Conservation (phyloP, 92 coral and sea anemone species). For the Palythoa heliodiscus region DNA sequence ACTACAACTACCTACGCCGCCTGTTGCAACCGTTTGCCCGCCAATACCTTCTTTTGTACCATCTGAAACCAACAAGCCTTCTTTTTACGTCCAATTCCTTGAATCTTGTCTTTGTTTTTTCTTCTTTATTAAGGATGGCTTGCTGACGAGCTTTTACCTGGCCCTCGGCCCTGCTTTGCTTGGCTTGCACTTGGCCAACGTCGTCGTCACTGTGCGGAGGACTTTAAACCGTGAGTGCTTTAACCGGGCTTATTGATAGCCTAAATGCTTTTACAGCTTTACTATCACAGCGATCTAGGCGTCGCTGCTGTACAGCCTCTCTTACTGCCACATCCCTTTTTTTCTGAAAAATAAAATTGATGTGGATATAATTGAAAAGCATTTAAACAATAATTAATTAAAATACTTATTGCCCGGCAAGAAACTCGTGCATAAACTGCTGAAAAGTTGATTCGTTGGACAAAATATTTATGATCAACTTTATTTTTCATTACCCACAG, state of each 20-base stretch:
- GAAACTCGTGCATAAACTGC: background rate
- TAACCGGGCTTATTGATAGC: background rate
- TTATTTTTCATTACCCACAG: background rate
- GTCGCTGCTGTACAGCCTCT: slow-evolving; percentile 6
- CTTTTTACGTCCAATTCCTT: background rate
- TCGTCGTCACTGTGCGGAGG: slow-evolving; percentile 4
- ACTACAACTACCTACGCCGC: too few relatives aligned
- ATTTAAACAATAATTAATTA: background rate
- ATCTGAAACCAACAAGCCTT: background rate
- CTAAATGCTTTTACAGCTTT: slow-evolving; percentile 1
- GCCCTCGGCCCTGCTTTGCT: slow-evolving; percentile 4
- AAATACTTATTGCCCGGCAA: background rate
- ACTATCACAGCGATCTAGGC: background rate
- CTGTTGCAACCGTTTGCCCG: background rate
- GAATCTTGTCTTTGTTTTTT: background rate
- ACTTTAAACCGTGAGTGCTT: background rate
- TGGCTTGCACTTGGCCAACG: background rate
- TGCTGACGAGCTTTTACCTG: background rate
- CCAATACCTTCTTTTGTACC: background rate
- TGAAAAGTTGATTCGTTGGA: background rate
- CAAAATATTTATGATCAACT: slow-evolving; percentile 1
- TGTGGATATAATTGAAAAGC: background rate
- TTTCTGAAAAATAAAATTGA: background rate
- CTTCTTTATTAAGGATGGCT: background rate
- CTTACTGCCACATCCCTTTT: slow-evolving; percentile 3